Base-by-base conservation (phyloP, 1,140 invertebrate species). In the Drosophila prosaltans region DNA sequence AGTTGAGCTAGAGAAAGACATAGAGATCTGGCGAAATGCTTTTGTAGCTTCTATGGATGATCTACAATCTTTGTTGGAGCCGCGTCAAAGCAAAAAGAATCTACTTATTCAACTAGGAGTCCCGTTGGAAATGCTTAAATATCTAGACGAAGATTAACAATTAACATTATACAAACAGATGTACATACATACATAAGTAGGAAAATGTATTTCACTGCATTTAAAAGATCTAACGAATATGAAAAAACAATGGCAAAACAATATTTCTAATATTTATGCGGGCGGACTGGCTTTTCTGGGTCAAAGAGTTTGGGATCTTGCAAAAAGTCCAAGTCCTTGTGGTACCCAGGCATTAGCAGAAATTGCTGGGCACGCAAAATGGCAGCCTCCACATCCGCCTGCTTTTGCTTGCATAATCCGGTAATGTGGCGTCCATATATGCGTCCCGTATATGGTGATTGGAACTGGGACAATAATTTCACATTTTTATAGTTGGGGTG, bases 371-470 rank as follows among this genome's bases (percentile, higher is more conserved):
- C 95, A 85, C 96, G 96, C 0, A 72, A 72, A 48, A 98, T 96
- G 92, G 97, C 96, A 2, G 79, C 82, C 90, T 96, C 95, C 0
- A 98, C 93, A 70, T 92, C 89, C 54, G 94, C 92, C 78, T 98
- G 97, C 83, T 97, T 96, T 4, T 91, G 77, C 90, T 95, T 94
- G 90, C 97, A 98, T 91, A 91, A 91, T 4, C 97, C 97, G 36
- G 98, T 99, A 63, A 99, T 97, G 81, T 99, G 96, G 74, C 95
- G 94, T 0, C 97, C 97, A 93, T 99, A 99, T 65, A 98, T 95
- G 77, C 95, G 94, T 8, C 98, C 98, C 9, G 98, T 99, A 81
- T 96, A 97, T 0, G 97, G 95, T 51, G 98, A 99, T 89, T 99
- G 96, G 93, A 99, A 99, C 91, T 99, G 98, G 11, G 97, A 98